A percentile compares a stretch with the other conserved stretches of the same genome.
These are phyloP conservation scores for Halesus radiatus DNA, from an alignment of 1,140 invertebrate species.

Conservation along the genomic window DNA sequence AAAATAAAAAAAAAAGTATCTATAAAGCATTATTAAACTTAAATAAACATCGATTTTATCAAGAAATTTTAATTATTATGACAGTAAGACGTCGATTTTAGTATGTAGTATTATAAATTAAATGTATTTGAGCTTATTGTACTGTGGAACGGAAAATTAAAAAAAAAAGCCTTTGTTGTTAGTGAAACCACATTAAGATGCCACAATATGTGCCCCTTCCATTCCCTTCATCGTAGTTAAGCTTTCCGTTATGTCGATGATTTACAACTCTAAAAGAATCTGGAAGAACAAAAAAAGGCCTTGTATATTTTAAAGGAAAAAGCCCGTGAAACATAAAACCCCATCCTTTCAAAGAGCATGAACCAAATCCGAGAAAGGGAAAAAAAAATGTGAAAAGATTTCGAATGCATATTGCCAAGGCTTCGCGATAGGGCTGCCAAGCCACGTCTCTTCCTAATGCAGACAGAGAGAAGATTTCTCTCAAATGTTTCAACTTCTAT, in stretches of 20 bases:
- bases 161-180: constrained; percentile 35
- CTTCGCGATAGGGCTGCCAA: constrained; percentile 4
- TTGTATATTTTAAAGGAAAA: constrained; percentile 53
- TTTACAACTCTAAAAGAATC: constrained; percentile 54
- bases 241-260: constrained; percentile 56
- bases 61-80: no score
- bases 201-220: constrained; percentile 37
- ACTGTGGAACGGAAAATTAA: constrained; percentile 4
- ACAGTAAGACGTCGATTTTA: no score
- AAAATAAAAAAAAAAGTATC: no score
- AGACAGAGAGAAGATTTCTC: background rate
- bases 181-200: constrained; percentile 33
- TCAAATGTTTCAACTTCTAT: no score
- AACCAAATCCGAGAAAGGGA: constrained; percentile 48
- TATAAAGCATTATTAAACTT: no score
- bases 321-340: constrained; percentile 56
- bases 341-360: constrained; percentile 51
- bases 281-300: constrained; percentile 49
- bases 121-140: background rate
- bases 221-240: constrained; percentile 40
- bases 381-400: constrained; percentile 46
- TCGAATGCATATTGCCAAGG: constrained; percentile 20
- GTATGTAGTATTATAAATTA: no score
- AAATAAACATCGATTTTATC: no score
- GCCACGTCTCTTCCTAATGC: background rate